Conservation (phyloP, 2,113 vertebrate genomes). For the Pelusios castaneus region DNA sequence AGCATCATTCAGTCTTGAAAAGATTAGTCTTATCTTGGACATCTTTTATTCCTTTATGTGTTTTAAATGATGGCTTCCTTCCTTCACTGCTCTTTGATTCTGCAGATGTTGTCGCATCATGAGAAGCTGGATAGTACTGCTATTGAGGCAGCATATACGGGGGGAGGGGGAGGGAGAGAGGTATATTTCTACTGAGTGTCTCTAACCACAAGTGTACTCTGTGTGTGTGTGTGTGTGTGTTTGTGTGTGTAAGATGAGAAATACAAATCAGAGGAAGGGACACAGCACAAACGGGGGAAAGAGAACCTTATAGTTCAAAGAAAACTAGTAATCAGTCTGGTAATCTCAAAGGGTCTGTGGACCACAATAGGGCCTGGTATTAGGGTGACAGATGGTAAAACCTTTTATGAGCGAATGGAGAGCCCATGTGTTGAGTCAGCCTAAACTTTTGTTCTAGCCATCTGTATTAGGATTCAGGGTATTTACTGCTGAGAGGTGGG, state of each 20-base stretch:
- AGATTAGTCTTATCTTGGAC: not conserved
- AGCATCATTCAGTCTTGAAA: conserved; percentile 19
- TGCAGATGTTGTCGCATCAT: conserved; percentile 36
- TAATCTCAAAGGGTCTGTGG: not conserved
- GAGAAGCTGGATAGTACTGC: not conserved
- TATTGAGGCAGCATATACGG: not conserved
- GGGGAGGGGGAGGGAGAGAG: too few species aligned
- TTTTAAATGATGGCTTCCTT: conserved; percentile 58
- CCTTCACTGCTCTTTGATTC: conserved; percentile 61
- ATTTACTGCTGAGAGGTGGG: not conserved
- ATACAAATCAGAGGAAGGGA: not conserved
- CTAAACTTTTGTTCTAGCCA: too few species aligned
- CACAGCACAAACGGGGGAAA: not conserved
- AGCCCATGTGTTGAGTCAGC: not conserved
- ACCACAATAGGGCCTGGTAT: not conserved
- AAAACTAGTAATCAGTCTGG: not conserved
- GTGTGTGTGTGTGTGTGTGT: not conserved
- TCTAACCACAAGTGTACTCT: not conserved
- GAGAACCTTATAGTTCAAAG: not conserved
- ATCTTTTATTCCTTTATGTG: conserved; percentile 51
- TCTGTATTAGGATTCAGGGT: not conserved
- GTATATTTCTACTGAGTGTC: not conserved
- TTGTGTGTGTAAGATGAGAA: not conserved
- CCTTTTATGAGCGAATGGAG: not conserved
- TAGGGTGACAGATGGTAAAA: not conserved